Evolutionary conservation across 2,888 invertebrate species (phyloP).

Genomic region (Gastrophysa polygoni): DNA sequence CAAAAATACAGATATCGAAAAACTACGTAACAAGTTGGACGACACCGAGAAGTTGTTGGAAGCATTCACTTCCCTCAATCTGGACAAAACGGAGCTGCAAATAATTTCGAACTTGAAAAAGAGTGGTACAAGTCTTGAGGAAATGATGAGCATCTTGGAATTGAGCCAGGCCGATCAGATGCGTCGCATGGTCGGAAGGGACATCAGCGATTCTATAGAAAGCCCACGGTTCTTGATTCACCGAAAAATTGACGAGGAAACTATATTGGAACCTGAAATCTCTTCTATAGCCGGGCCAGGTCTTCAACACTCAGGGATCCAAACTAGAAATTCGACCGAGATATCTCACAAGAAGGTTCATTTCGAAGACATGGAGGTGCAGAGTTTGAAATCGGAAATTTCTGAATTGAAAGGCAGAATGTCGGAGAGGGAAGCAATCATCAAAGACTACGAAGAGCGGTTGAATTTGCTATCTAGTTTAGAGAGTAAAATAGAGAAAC

Average conservation of each 20-base stretch:
- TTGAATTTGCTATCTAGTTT: conserved; percentile 60
- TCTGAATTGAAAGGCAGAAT: conserved; percentile 62
- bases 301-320: conserved; percentile 4
- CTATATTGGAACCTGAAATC: conserved; percentile 45
- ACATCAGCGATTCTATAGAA: conserved; percentile 32
- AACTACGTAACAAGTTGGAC: conserved; percentile 63
- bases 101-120: conserved; percentile 61
- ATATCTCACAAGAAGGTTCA: conserved; percentile 52
- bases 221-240: conserved; percentile 25
- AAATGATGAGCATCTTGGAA: conserved; percentile 75
- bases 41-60: conserved; percentile 64
- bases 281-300: conserved; percentile 47
- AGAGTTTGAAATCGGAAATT: conserved; percentile 53
- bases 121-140: conserved; percentile 73
- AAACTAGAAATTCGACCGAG: conserved; percentile 50
- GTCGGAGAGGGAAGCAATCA: conserved; percentile 63
- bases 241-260: conserved; percentile 18
- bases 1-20: conserved; percentile 73
- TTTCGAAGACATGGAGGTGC: conserved; percentile 61
- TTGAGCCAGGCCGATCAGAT: conserved; percentile 70
- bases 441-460: conserved; percentile 66
- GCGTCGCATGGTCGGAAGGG: conserved; percentile 39
- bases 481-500: conserved; percentile 63
- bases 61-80: conserved; percentile 63
- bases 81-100: conserved; percentile 64